Percentiles rank a stretch among this genome's conserved stretches.
Conservation (phyloP, 2,113 vertebrate species). For the Corythaeola cristata region DNA sequence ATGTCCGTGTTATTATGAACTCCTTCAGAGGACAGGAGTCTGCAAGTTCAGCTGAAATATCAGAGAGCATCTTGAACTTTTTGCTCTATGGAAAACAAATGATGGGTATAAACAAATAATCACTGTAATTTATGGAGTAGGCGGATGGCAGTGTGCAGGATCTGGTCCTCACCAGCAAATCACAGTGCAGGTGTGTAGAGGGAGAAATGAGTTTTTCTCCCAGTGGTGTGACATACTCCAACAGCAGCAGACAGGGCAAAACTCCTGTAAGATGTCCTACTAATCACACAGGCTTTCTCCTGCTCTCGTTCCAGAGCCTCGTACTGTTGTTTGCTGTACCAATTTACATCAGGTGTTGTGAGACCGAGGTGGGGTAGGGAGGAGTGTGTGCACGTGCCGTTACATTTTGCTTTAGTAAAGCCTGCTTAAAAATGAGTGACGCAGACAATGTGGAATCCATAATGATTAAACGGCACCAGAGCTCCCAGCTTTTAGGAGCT, state of each 20-base stretch:
- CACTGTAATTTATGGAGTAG: accelerated
- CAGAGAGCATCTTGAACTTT: neutral
- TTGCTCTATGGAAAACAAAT: neutral
- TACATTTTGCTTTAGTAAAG: neutral
- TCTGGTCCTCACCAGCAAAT: neutral
- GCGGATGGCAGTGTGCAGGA: neutral
- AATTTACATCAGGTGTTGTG: accelerated
- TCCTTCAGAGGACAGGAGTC: neutral
- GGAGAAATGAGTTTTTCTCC: neutral
- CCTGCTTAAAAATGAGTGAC: neutral
- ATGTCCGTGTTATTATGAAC: accelerated
- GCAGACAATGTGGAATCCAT: neutral
- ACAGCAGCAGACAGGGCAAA: neutral
- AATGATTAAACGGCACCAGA: neutral
- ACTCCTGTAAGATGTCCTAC: accelerated
- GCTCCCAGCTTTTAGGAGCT: neutral
- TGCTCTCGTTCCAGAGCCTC: neutral
- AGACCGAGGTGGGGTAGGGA: neutral
- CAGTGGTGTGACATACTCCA: accelerated
- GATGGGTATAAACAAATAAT: neutral
- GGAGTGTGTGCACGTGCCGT: neutral
- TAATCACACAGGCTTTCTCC: neutral
- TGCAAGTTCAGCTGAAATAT: neutral
- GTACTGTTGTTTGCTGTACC: neutral
- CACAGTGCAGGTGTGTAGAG: accelerated